Base-by-base conservation (phyloP, 2,113 vertebrate genomes). In the Nothobranchius furzeri region DNA sequence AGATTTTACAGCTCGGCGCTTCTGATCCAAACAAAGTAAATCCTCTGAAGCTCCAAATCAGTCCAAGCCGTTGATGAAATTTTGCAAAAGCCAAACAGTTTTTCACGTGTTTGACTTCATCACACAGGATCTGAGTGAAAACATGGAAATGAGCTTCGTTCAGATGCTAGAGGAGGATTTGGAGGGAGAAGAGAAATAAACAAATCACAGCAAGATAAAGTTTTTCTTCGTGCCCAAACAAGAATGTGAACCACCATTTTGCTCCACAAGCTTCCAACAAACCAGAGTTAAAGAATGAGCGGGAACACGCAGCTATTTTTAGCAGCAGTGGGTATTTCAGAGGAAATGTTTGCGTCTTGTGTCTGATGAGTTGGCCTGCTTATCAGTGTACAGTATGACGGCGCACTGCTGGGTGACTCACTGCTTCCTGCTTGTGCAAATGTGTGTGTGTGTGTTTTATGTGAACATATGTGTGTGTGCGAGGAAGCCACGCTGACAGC, bases 401-500 rank as follows among this genome's bases (percentile, higher is more conserved):
- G 87, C 84, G 46, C 86, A 75, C 85, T 64, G 78, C 85, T 85
- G 85, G 75, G 88, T 92, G 88, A 92, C 71, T 91, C 90, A 92
- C 87, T 89, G 78, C 82, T 92, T 88, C 88, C 90, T 89, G 71
- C 75, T 69, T 15, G 63, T 43, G 68, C 60, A 46, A 48, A 42
- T 40, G 37, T 40, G 37, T 40, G 37, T 73, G 76, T 68, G 55
- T 17, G 84, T 56, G 48, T 50, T 50, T 50, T 50, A 75, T 86
- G 78, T 78, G 70, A 73, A 70, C 70, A 60, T 20, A 20, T 20
- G 20, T 70, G 67, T 70, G 78, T 70, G 68, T 77, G 66, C 76
- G 79, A 73, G 51, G 82, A 88, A 90, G 86, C 86, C 86, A 87
- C 51, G 82, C 86, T 91, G 89, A 91, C 89, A 91, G 89, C 89